These are phyloP conservation scores for Agriotes lineatus DNA, from an alignment of 2,888 invertebrate species.

Conservation along the genomic window DNA sequence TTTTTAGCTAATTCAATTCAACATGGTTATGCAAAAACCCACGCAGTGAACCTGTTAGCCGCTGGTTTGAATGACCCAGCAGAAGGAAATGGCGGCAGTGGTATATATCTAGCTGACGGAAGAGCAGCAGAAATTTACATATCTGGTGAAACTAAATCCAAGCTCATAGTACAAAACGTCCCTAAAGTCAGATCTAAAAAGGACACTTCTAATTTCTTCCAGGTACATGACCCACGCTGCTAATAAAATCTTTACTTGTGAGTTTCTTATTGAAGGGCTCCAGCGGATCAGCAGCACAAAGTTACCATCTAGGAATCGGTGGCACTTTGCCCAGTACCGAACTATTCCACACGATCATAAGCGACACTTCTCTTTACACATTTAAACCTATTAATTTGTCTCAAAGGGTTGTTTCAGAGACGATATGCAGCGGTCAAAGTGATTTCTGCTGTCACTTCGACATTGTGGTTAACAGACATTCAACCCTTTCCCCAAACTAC, in stretches of 20 bases:
- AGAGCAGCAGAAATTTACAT: constrained; percentile 46
- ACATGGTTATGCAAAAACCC: constrained; percentile 53
- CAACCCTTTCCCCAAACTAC: constrained; percentile 17
- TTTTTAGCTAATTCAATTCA: constrained; percentile 37
- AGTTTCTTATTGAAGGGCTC: constrained; percentile 18
- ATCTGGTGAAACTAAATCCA: constrained; percentile 43
- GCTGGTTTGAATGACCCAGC: constrained; percentile 49
- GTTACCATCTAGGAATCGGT: constrained; percentile 10
- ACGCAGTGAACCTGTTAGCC: constrained; percentile 52
- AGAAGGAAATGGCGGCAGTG: constrained; percentile 50
- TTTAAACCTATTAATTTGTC: constrained; percentile 36
- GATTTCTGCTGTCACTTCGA: constrained; percentile 32
- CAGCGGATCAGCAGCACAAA: not conserved
- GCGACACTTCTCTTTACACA: constrained; percentile 19
- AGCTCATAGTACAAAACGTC: constrained; percentile 45
- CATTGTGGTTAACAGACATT: constrained; percentile 15
- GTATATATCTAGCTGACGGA: constrained; percentile 50
- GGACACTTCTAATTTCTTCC: constrained; percentile 12
- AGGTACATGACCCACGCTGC: constrained; percentile 37
- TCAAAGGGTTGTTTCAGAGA: constrained; percentile 10
- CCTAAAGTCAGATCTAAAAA: constrained; percentile 35
- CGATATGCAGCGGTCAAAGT: constrained; percentile 27
- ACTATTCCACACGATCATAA: constrained; percentile 34
- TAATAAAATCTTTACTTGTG: not conserved
- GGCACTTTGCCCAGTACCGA: constrained; percentile 8